A percentile compares a stretch with the other conserved stretches of the same genome.
These are phyloP conservation scores for Onychostruthus taczanowskii DNA, from an alignment of 2,113 vertebrate genomes.

Conservation along the genomic window DNA sequence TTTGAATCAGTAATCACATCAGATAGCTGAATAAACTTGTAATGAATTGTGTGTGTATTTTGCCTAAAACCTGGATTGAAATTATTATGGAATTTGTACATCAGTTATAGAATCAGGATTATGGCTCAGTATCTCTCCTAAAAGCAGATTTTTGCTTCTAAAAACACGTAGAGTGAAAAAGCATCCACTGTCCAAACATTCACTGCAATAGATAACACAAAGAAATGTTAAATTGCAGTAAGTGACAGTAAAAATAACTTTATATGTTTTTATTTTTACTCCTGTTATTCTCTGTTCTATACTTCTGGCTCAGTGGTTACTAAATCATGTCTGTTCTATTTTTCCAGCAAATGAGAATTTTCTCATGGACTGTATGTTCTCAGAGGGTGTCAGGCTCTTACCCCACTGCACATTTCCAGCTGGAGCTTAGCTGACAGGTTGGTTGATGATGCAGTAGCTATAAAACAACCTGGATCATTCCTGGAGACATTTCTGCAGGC, in stretches of 20 bases:
- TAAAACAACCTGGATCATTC: constrained; percentile 38
- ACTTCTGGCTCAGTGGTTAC: constrained; percentile 4
- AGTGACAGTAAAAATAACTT: constrained; percentile 11
- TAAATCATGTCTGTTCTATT: not conserved
- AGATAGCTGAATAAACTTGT: not conserved
- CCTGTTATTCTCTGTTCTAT: not conserved
- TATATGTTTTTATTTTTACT: constrained; percentile 2
- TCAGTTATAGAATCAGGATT: not conserved
- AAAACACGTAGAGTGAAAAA: not conserved
- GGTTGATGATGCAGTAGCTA: constrained; percentile 27
- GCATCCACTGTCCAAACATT: not conserved
- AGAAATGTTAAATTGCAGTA: not conserved
- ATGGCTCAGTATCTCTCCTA: not conserved
- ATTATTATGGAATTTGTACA: not conserved
- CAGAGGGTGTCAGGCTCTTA: constrained; percentile 9
- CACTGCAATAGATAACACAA: not conserved
- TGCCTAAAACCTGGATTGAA: not conserved
- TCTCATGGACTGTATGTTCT: not conserved
- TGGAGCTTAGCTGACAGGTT: constrained; percentile 35
- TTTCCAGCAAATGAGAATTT: not conserved
- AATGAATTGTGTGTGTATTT: not conserved
- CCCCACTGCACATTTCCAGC: constrained; percentile 6
- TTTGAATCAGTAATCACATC: constrained; percentile 11
- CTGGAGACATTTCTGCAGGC: constrained; percentile 3
- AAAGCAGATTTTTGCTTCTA: not conserved